A percentile compares a stretch with the other conserved stretches of the same genome.
Conservation (phyloP, 1,140 invertebrate genomes). For the Daktulosphaira vitifoliae region DNA sequence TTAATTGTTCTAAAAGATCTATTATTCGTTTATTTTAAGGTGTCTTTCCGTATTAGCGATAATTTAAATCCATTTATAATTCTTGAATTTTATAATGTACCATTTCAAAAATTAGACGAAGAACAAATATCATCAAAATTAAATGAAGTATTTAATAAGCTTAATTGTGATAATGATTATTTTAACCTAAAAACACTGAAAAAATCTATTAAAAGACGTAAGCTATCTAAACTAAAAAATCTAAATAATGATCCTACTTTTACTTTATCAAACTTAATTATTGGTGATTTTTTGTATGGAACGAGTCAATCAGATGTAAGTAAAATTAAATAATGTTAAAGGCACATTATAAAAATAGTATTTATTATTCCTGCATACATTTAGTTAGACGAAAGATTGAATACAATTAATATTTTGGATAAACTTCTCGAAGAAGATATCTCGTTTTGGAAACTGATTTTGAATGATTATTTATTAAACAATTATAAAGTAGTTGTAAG, state of each 20-base stretch:
- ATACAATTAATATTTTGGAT: slow-evolving; percentile 56
- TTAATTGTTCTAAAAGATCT: too few relatives aligned
- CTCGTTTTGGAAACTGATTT: slow-evolving; percentile 62
- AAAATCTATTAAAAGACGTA: slow-evolving; percentile 61
- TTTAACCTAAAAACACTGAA: slow-evolving; percentile 69
- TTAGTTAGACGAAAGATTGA: slow-evolving; percentile 63
- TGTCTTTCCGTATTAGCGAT: too few relatives aligned
- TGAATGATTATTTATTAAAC: slow-evolving; percentile 62
- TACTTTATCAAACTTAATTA: slow-evolving; percentile 61
- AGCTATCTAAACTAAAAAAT: slow-evolving; percentile 60
- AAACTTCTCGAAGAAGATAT: slow-evolving; percentile 54
- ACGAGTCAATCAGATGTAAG: slow-evolving; percentile 63
- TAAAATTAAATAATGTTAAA: slow-evolving; percentile 37
- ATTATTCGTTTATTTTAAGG: too few relatives aligned
- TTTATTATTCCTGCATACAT: too few relatives aligned
- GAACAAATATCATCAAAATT: slow-evolving; percentile 52
- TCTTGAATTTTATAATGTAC: slow-evolving; percentile 69
- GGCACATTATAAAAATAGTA: too few relatives aligned
- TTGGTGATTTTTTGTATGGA: slow-evolving; percentile 76
- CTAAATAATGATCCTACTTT: slow-evolving; percentile 70
- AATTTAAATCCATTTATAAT: too few relatives aligned
- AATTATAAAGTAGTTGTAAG: slow-evolving; percentile 48
- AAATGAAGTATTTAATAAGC: slow-evolving; percentile 48
- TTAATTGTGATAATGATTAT: slow-evolving; percentile 46
- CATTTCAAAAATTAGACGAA: slow-evolving; percentile 54